A percentile compares a stretch with the other conserved stretches of the same genome.
These are phyloP conservation scores for Brienomyrus brachyistius DNA, from an alignment of 2,113 vertebrate species.

Conservation along the genomic window DNA sequence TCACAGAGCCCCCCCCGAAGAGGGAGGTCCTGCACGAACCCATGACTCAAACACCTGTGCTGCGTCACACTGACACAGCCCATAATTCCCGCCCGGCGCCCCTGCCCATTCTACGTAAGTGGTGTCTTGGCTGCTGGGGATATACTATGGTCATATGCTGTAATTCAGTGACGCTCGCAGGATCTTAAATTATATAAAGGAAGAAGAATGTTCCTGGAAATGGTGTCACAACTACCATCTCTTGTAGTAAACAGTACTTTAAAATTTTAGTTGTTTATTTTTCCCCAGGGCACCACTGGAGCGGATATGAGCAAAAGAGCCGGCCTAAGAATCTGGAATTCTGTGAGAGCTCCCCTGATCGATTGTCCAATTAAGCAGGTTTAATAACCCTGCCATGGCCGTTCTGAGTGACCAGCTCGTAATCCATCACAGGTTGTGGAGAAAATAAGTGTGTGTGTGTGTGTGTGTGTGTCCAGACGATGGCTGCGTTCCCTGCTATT, in stretches of 20 bases:
- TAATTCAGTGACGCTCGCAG: not conserved
- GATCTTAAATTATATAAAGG: conserved; percentile 4
- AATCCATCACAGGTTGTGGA: conserved; percentile 50
- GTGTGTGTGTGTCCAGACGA: conserved; percentile 13
- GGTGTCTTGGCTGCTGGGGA: not conserved
- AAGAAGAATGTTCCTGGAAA: not conserved
- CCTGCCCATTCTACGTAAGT: not conserved
- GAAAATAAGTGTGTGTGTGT: conserved; percentile 23
- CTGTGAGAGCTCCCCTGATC: conserved; percentile 40
- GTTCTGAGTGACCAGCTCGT: conserved; percentile 40
- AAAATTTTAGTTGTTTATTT: conserved; percentile 4
- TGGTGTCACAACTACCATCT: not conserved
- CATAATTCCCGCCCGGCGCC: not conserved
- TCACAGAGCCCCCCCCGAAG: not conserved
- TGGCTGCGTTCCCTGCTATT: not conserved
- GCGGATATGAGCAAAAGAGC: conserved; percentile 44
- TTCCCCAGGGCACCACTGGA: conserved; percentile 19
- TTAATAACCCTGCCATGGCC: conserved; percentile 59
- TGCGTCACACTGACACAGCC: not conserved
- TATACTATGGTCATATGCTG: not conserved
- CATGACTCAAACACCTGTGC: not conserved
- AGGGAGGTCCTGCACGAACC: not conserved
- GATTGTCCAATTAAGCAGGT: conserved; percentile 58
- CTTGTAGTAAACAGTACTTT: not conserved
- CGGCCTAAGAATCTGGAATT: conserved; percentile 31